Evolutionary conservation across 2,888 invertebrate genomes (phyloP), one percentile per base, ranked within the genome.

Genomic region (Drosophila barbarae): DNA sequence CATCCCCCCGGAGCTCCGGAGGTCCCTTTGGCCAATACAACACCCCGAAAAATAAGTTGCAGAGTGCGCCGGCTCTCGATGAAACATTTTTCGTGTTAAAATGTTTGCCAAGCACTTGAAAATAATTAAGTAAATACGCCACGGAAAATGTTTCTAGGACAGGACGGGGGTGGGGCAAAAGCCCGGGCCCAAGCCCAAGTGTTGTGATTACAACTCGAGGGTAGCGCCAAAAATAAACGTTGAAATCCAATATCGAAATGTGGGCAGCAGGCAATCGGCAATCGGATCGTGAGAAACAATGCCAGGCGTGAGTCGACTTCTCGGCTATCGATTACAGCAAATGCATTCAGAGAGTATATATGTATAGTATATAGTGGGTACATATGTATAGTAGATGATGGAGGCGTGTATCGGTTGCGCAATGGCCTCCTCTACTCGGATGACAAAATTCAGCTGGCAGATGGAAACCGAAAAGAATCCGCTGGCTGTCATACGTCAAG

Each of bases 81-180:
- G 85, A 80, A 80, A 80, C 84, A 85, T 80, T 81, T 81, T 80
- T 81, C 81, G 73, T 81, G 85, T 84, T 84, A 85, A 81, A 85
- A 66, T 81, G 80, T 81, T 81, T 81, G 81, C 84, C 69, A 51
- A 81, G 81, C 85, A 85, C 80, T 81, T 77, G 68, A 77, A 72
- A 83, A 81, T 81, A 81, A 85, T 81, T 85, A 85, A 85, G 85
- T 84, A 81, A 81, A 85, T 81, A 81, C 54, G 70, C 78, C 66
- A 58, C 64, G 69, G 69, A 53, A 66, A 82, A 73, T 69, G 65
- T 57, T 53, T 47, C 49, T 44, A 26, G 63, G 56, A 42, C 60
- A 46, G 18, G 34, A 30, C 34, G 61, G 35, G 28, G 39, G 38
- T 12, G 15, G 26, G 6, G 26, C 2, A 26, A 35, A 51, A 51